These are phyloP conservation scores for Stenodera caucasica DNA, from an alignment of 2,888 invertebrate genomes.

Conservation along the genomic window DNA sequence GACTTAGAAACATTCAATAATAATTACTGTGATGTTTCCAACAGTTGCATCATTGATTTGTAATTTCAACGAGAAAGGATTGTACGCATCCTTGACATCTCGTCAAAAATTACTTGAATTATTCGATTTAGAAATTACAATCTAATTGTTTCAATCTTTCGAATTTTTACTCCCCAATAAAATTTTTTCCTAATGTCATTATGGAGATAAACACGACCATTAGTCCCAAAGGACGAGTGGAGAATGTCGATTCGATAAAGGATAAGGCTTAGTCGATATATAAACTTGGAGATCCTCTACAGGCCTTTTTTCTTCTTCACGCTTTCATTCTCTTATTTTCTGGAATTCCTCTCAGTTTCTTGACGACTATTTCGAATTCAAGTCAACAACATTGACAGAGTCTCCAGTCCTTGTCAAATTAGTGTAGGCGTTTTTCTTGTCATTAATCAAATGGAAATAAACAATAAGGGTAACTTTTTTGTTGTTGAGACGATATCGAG, in stretches of 20 bases:
- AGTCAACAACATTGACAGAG: not conserved
- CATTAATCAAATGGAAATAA: constrained; percentile 2
- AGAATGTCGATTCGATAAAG: not conserved
- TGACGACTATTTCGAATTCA: not conserved
- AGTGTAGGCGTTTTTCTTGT: not conserved
- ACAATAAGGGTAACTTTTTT: not conserved
- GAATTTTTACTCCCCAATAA: too few relatives aligned
- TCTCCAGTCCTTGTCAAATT: not conserved
- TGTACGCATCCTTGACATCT: constrained; percentile 1
- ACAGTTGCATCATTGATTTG: not conserved
- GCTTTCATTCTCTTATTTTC: too few relatives aligned
- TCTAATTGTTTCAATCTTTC: too few relatives aligned
- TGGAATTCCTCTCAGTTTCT: too few relatives aligned
- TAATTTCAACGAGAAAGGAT: not conserved
- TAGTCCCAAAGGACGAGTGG: not conserved
- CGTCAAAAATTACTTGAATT: not conserved
- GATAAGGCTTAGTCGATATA: not conserved
- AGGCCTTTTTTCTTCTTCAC: not conserved
- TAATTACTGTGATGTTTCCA: too few relatives aligned
- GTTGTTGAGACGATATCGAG: not conserved
- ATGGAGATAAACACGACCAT: not conserved
- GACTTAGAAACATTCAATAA: not conserved
- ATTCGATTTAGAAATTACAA: too few relatives aligned
- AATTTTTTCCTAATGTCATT: too few relatives aligned
- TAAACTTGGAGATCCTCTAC: not conserved